A percentile compares a stretch with the other conserved stretches of the same genome.
These are phyloP conservation scores for Chunga burmeisteri DNA, from an alignment of 2,113 vertebrate genomes.

Conservation along the genomic window DNA sequence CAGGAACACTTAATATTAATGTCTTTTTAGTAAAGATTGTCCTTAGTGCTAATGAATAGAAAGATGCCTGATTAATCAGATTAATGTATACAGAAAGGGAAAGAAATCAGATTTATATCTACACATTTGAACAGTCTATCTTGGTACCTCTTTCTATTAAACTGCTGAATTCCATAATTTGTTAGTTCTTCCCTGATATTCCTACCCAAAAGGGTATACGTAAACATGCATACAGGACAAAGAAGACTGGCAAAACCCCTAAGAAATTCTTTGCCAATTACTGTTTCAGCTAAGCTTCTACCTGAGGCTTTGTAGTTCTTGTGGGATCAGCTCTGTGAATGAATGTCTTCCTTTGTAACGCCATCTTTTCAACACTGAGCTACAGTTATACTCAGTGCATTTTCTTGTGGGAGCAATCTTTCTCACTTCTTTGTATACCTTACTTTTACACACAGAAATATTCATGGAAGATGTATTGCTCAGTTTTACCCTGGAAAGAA, in stretches of 20 bases:
- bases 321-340: neutral
- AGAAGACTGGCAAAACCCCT: neutral
- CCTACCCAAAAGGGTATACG: neutral
- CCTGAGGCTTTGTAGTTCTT: neutral
- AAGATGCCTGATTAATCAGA: neutral
- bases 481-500: neutral
- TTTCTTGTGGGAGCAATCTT: conserved; percentile 15
- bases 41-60: neutral
- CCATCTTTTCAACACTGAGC: neutral
- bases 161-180: neutral
- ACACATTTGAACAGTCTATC: neutral
- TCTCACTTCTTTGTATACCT: neutral
- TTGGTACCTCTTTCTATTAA: neutral
- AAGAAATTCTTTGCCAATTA: neutral
- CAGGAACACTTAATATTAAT: neutral
- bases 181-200: neutral
- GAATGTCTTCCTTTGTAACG: neutral
- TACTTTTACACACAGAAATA: neutral
- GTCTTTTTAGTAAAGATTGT: neutral
- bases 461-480: neutral
- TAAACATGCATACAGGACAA: neutral
- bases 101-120: neutral
- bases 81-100: neutral
- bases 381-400: neutral
- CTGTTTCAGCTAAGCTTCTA: neutral